Base-by-base conservation (phyloP, 1,140 invertebrate genomes). In the Acromyrmex heyeri region DNA sequence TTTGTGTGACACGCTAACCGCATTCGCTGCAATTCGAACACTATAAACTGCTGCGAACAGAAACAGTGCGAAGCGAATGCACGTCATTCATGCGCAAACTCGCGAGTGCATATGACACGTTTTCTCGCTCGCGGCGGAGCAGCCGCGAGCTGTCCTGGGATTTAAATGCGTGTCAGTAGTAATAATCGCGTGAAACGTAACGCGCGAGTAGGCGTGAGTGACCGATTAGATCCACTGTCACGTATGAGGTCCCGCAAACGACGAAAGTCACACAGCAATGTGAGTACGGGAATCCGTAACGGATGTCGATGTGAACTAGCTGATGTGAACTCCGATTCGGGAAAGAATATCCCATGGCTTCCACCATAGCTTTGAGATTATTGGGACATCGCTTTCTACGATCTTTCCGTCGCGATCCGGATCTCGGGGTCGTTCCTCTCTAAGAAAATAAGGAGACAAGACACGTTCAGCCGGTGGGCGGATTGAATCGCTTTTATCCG, bases 1-100 rank as follows among this genome's bases (percentile, higher is more conserved):
- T 38, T 0, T 12, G 48, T 14, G 97, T 57, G 55, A 57, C 55
- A 21, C 55, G n/a, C n/a, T 57, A 21, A 57, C 55, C 55, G 55
- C 55, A 21, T 57, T 57, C n/a, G 7, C 55, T 21, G 55, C 55
- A 14, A 87, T 5, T 38, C 34, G 6, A 38, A 38, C 34, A 6
- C 34, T 38, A 8, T 8, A 8, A 38, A 38, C 0, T 38, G 34
- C 34, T 38, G 7, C 34, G 34, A 38, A 34, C 5, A 34, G 34
- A 34, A 38, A 38, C 34, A 38, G 34, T 38, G 34, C 34, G 34
- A 38, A 38, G 7, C 34, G 34, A 38, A 18, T 2, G n/a, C 53
- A 6, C 8, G 55, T 21, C 55, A 21, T 57, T 57, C n/a, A 24
- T 12, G 64, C 62, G 30, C 27, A 8, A 34, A 8, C 30, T 14